phyloP scores from a whole-genome alignment of 2,888 invertebrate genomes.

The Drosophila ustulata region DNA sequence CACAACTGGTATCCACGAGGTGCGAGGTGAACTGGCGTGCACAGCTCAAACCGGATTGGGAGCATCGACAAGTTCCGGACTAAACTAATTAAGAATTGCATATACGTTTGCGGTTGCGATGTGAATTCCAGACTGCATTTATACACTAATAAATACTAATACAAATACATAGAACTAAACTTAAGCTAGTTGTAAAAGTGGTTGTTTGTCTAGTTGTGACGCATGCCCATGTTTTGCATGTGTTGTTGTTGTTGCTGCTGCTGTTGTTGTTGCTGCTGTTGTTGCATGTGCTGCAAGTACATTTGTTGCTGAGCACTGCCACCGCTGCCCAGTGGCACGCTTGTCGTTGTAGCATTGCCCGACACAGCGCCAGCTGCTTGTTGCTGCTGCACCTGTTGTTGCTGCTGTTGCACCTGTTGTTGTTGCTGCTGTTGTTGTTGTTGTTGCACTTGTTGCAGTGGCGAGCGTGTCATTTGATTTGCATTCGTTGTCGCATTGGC shows the following conservation, averaged over 20 bases:
- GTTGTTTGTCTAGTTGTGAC: slow-evolving; percentile 65
- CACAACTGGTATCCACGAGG: slow-evolving; percentile 43
- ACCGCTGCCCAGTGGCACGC: slow-evolving; percentile 55
- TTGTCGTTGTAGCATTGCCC: slow-evolving; percentile 51
- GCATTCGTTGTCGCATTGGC: slow-evolving; percentile 31
- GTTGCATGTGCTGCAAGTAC: slow-evolving; percentile 64
- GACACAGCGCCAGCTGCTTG: slow-evolving; percentile 56
- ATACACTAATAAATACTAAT: slow-evolving; percentile 31
- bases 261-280: slow-evolving; percentile 65
- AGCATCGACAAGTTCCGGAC: slow-evolving; percentile 28
- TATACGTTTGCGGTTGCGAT: slow-evolving; percentile 1
- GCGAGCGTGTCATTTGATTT: slow-evolving; percentile 36
- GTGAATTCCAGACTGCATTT: slow-evolving; percentile 17
- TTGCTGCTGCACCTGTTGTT: slow-evolving; percentile 49
- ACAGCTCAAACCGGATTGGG: slow-evolving; percentile 22
- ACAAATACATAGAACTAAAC: slow-evolving; percentile 27
- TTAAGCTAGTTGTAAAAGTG: slow-evolving; percentile 20
- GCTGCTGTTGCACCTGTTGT: slow-evolving; percentile 46
- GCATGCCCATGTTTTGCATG: slow-evolving; percentile 80
- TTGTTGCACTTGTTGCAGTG: slow-evolving; percentile 44
- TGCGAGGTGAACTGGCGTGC: slow-evolving; percentile 12
- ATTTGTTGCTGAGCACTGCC: slow-evolving; percentile 73
- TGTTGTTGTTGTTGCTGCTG: slow-evolving; percentile 71
- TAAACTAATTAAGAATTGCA: slow-evolving; percentile 4
- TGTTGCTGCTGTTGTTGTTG: slow-evolving; percentile 34